Conservation (phyloP, 2,888 invertebrate species). For the Schizotus pectinicornis region DNA sequence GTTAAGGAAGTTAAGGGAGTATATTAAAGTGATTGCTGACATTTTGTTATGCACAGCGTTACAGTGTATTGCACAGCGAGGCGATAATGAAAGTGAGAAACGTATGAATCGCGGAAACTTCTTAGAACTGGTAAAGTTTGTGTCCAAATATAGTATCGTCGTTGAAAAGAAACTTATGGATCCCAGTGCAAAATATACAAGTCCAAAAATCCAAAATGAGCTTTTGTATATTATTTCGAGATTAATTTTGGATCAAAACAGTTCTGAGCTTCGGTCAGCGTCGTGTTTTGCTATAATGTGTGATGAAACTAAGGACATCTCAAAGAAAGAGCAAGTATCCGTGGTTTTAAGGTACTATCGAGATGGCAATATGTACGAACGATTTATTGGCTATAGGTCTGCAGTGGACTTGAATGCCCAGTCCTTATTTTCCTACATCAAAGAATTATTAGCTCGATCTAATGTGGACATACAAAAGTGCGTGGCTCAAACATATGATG, state of each 20-base stretch:
- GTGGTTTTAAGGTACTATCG: slow-evolving; percentile 12
- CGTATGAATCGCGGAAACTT: no score
- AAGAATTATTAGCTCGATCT: slow-evolving; percentile 4
- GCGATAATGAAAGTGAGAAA: no score
- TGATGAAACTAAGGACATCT: slow-evolving; percentile 22
- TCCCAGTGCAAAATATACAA: slow-evolving; percentile 18
- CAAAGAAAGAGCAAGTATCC: slow-evolving; percentile 10
- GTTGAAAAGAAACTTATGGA: no score
- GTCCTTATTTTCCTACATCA: slow-evolving; percentile 15
- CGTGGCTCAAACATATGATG: slow-evolving; percentile 24
- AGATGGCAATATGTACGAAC: slow-evolving; percentile 14
- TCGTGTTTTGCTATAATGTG: slow-evolving; percentile 19
- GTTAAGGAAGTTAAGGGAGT: no score
- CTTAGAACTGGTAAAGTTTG: no score
- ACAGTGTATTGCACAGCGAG: no score
- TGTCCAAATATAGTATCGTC: no score
- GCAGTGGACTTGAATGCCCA: slow-evolving; percentile 6
- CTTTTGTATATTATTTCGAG: slow-evolving; percentile 11
- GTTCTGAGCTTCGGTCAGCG: not conserved
- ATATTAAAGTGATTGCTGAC: no score
- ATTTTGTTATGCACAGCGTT: no score
- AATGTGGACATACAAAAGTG: slow-evolving; percentile 17
- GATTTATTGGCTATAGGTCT: slow-evolving; percentile 20
- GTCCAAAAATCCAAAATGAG: slow-evolving; percentile 19
- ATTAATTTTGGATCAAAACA: slow-evolving; percentile 12